A percentile compares a stretch with the other conserved stretches of the same genome.
Evolutionary conservation across 1,140 invertebrate species (phyloP).

Genomic region (Heliconius nattereri): DNA sequence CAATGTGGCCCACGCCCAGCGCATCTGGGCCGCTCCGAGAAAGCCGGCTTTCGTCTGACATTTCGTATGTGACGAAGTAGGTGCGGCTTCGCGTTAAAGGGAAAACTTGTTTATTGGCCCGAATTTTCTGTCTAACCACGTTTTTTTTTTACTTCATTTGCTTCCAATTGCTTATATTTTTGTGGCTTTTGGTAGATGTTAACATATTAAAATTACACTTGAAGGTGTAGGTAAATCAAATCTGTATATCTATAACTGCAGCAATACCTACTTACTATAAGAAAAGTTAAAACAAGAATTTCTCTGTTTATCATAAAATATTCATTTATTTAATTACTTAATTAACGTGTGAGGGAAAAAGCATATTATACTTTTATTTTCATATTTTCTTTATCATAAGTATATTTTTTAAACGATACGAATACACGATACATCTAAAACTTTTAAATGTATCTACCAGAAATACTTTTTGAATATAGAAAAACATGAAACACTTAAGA

Average conservation of each 20-base stretch:
- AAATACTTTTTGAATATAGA: too few relatives aligned
- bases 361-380: background rate
- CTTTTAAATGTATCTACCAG: too few relatives aligned
- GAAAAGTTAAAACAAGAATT: background rate
- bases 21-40: constrained; percentile 44
- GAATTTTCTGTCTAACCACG: constrained; percentile 21
- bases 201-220: background rate
- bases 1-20: constrained; percentile 27
- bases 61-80: constrained; percentile 42
- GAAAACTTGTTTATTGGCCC: constrained; percentile 43
- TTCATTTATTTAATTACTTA: background rate
- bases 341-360: background rate
- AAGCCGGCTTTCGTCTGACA: constrained; percentile 56
- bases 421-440: too few relatives aligned
- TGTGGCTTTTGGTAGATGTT: background rate
- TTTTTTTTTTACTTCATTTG: background rate
- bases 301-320: background rate
- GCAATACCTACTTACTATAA: background rate
- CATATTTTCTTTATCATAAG: too few relatives aligned
- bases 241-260: background rate
- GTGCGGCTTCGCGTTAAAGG: constrained; percentile 34
- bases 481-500: too few relatives aligned
- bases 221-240: background rate
- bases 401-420: background rate
- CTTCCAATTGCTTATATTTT: background rate